Base-by-base conservation (phyloP, 2,888 invertebrate species). In the Chrysodeixis includens region DNA sequence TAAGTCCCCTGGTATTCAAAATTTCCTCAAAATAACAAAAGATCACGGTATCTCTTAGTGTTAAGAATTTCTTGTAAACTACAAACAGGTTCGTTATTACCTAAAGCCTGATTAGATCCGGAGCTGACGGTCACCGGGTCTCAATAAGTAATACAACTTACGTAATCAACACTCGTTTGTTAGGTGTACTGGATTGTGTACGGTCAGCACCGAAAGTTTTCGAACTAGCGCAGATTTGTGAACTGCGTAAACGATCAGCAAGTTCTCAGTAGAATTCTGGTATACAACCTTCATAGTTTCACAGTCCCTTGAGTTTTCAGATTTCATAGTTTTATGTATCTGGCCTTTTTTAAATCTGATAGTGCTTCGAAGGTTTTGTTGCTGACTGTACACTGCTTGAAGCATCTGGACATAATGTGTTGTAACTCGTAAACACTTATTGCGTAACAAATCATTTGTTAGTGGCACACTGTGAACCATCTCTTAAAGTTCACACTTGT, bases 371-470 rank as follows among this genome's bases (percentile, higher is more conserved):
- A 6, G 6, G 3, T 26, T 26, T 26, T 26, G 26, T 26, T 26
- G 2, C 26, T 26, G 26, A 4, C 26, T 26, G 26, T 26, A 26
- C 58, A 54, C 18, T 55, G 49, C 30, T 16, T 10, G 9, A 32
- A 8, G 57, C 44, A 62, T 40, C 51, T 63, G 56, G 60, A 52
- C 56, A 66, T 72, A 70, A 67, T 65, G 52, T 78, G 58, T 78
- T 66, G 78, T 69, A 75, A 79, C 56, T 60, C 62, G 53, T 65
- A 62, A 74, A 79, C 40, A 73, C 52, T 62, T 49, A 55, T 80
- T 75, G 46, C 59, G 56, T 51, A 75, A 79, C 35, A 73, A 54
- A 73, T 68, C 62, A 63, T 79, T 64, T 70, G 80, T 70, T 77
- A 76, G 78, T 79, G 30, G 69, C 61, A 20, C 67, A 74, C 49